Evolutionary conservation across 2,113 vertebrate genomes (phyloP).

Genomic region (Sarotherodon lohbergeri): DNA sequence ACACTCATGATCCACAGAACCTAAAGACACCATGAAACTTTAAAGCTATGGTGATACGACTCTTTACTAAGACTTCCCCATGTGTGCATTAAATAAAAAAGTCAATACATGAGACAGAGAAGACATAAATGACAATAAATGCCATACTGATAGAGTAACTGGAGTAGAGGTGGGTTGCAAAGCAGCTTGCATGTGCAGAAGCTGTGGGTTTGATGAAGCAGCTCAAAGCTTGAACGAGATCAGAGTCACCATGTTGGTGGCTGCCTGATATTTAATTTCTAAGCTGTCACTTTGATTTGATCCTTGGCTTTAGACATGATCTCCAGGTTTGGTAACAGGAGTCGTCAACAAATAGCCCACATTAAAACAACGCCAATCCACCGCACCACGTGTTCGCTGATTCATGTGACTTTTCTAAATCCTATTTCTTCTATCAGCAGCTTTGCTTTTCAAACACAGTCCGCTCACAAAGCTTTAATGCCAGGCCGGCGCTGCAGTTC

Average conservation of each 20-base stretch:
- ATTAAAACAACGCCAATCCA: neutral
- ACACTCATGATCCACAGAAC: neutral
- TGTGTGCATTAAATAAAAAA: neutral
- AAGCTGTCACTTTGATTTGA: fast-evolving
- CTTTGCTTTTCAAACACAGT: neutral
- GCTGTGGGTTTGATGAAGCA: neutral
- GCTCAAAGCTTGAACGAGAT: neutral
- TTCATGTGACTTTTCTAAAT: neutral
- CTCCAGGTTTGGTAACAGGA: neutral
- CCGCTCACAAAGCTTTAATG: neutral
- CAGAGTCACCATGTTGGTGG: fast-evolving
- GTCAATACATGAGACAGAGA: neutral
- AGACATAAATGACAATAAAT: neutral
- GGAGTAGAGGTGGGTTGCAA: neutral
- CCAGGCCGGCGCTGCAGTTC: neutral
- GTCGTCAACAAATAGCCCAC: neutral
- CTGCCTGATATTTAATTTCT: neutral
- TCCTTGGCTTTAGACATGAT: fast-evolving
- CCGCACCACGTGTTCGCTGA: neutral
- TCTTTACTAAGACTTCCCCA: neutral
- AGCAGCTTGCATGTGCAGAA: neutral
- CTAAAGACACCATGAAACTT: neutral
- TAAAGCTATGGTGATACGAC: neutral
- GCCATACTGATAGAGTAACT: fast-evolving
- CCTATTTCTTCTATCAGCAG: neutral